A percentile compares a stretch with the other conserved stretches of the same genome.
Conservation (phyloP, 2,888 invertebrate genomes). For the Carabus problematicus region DNA sequence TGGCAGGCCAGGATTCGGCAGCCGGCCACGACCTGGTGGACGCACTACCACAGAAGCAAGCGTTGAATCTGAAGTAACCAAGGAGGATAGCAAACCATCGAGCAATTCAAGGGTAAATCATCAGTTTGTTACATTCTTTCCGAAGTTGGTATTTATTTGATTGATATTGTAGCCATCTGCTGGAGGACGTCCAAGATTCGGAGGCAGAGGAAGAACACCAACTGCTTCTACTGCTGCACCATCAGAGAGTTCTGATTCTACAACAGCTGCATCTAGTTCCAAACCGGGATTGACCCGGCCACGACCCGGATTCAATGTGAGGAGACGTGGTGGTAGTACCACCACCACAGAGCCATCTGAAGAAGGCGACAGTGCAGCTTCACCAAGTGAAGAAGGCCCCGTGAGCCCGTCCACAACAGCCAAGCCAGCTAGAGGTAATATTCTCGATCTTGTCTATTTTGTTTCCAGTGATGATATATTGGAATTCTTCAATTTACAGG, state of each 20-base stretch:
- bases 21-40: conserved; percentile 59
- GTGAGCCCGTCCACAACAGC: conserved; percentile 48
- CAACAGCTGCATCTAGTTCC: conserved; percentile 50
- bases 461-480: not conserved
- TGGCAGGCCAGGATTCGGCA: conserved; percentile 60
- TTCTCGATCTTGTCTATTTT: not conserved
- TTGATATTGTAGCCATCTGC: conserved; percentile 49
- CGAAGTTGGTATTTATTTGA: not conserved
- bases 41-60: conserved; percentile 54
- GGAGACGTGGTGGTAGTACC: conserved; percentile 52
- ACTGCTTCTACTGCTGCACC: conserved; percentile 59
- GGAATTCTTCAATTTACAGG: conserved; percentile 46
- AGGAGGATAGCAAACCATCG: conserved; percentile 58
- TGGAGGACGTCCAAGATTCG: conserved; percentile 53
- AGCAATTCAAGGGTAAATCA: conserved; percentile 52
- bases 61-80: conserved; percentile 54
- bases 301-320: conserved; percentile 59
- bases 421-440: conserved; percentile 35
- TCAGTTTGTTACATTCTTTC: not conserved
- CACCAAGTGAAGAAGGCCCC: conserved; percentile 45
- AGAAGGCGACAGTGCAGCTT: conserved; percentile 45
- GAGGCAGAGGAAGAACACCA: conserved; percentile 52
- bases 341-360: conserved; percentile 39
- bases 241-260: conserved; percentile 53
- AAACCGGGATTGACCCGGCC: conserved; percentile 59